Percentiles rank a stretch among this genome's conserved stretches.
Conservation (phyloP, 2,797 vertebrate genomes). For the Coilia nasus region DNA sequence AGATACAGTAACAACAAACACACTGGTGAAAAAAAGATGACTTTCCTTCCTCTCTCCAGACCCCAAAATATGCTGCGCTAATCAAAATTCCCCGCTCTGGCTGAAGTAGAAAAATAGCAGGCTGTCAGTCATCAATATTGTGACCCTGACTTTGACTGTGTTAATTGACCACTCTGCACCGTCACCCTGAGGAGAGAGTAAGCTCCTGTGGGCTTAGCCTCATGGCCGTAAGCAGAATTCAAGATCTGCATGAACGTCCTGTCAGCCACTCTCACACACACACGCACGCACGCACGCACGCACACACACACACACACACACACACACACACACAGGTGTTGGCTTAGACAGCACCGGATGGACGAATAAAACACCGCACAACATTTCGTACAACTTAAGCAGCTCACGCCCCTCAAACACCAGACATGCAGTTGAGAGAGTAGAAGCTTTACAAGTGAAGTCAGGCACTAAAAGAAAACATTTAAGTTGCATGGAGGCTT, state of each 20-base stretch:
- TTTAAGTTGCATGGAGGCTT: not conserved
- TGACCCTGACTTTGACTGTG: slow-evolving; percentile 4
- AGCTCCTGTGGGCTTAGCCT: not conserved
- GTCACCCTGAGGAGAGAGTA: not conserved
- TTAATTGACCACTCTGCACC: not conserved
- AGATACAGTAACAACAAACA: not conserved
- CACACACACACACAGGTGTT: not conserved
- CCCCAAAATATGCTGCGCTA: not conserved
- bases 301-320: too few species aligned
- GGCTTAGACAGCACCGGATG: not conserved
- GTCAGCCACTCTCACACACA: not conserved
- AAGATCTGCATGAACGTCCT: not conserved
- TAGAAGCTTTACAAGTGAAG: not conserved
- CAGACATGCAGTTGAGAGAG: not conserved
- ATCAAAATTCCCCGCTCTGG: not conserved
- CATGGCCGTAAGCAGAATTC: not conserved
- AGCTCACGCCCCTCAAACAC: not conserved
- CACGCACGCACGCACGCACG: too few species aligned
- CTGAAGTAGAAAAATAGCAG: not conserved
- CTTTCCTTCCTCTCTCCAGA: not conserved
- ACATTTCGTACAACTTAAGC: not conserved
- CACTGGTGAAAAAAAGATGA: not conserved
- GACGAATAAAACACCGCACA: not conserved
- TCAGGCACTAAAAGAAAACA: not conserved
- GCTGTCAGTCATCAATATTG: not conserved